These are phyloP conservation scores for Eufriesea mexicana DNA, from an alignment of 1,140 invertebrate genomes.

Conservation along the genomic window DNA sequence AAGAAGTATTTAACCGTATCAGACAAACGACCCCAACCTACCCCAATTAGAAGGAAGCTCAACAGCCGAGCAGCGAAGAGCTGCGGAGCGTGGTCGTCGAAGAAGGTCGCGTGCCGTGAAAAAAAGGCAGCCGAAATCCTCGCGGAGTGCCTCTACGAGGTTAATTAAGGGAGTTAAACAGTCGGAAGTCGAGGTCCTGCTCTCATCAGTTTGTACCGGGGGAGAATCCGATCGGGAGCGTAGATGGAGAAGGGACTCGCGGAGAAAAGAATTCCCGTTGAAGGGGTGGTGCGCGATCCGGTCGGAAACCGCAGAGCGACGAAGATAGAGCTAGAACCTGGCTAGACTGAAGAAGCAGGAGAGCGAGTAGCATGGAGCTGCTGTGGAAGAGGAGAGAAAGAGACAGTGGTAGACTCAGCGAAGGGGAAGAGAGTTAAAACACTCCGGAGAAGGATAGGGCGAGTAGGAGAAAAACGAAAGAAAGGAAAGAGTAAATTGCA, in stretches of 20 bases:
- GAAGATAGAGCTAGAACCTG: background rate
- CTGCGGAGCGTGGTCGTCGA: background rate
- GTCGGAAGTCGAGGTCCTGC: slow-evolving; percentile 57
- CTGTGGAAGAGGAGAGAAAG: background rate
- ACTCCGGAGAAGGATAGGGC: slow-evolving; percentile 1
- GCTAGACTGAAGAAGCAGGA: background rate
- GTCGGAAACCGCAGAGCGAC: background rate
- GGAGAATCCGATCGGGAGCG: slow-evolving; percentile 43
- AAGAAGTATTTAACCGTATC: background rate
- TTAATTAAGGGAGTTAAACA: slow-evolving; percentile 67
- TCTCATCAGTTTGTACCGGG: slow-evolving; percentile 31
- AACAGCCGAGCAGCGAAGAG: background rate
- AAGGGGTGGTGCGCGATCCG: background rate
- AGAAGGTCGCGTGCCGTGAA: slow-evolving; percentile 54
- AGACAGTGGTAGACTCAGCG: background rate
- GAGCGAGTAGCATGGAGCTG: background rate
- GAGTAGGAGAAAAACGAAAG: slow-evolving; percentile 14
- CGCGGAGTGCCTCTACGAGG: slow-evolving; percentile 25
- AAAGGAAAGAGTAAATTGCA: slow-evolving; percentile 64
- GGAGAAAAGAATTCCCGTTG: slow-evolving; percentile 47
- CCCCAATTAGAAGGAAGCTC: background rate
- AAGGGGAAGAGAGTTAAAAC: slow-evolving; percentile 21
- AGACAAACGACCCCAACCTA: background rate
- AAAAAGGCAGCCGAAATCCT: slow-evolving; percentile 42
- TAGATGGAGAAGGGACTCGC: slow-evolving; percentile 1